Percentiles rank a stretch among this genome's conserved stretches.
Conservation (phyloP, 2,113 vertebrate genomes). For the Sprattus sprattus region DNA sequence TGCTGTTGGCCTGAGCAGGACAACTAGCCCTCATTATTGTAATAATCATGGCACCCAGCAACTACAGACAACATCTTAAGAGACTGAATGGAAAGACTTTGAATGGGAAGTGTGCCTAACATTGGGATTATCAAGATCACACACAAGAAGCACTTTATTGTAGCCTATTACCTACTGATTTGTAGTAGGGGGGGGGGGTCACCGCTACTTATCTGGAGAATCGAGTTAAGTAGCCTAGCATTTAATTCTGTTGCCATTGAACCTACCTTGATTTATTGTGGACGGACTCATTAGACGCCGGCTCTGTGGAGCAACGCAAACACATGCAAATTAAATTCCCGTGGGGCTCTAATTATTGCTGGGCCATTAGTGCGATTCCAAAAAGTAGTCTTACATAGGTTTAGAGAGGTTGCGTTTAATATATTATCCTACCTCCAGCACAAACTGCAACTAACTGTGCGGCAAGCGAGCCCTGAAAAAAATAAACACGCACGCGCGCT, state of each 20-base stretch:
- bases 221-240: neutral
- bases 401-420: neutral
- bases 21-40: neutral
- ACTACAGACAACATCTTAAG: neutral
- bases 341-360: neutral
- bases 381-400: neutral
- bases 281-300: slow-evolving; percentile 26
- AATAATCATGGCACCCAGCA: neutral
- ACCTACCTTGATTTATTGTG: slow-evolving; percentile 36
- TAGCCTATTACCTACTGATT: too few relatives aligned
- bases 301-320: slow-evolving; percentile 29
- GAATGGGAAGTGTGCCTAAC: too few relatives aligned
- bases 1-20: neutral
- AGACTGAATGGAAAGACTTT: too few relatives aligned
- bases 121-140: too few relatives aligned
- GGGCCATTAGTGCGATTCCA: neutral
- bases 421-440: neutral
- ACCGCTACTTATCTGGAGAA: neutral
- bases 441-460: neutral
- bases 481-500: neutral
- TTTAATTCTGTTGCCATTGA: neutral
- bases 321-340: neutral
- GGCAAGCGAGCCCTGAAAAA: neutral
- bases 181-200: too few relatives aligned
- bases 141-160: too few relatives aligned